Base-by-base conservation (phyloP, 2,888 invertebrate species). In the Thecophora atra region DNA sequence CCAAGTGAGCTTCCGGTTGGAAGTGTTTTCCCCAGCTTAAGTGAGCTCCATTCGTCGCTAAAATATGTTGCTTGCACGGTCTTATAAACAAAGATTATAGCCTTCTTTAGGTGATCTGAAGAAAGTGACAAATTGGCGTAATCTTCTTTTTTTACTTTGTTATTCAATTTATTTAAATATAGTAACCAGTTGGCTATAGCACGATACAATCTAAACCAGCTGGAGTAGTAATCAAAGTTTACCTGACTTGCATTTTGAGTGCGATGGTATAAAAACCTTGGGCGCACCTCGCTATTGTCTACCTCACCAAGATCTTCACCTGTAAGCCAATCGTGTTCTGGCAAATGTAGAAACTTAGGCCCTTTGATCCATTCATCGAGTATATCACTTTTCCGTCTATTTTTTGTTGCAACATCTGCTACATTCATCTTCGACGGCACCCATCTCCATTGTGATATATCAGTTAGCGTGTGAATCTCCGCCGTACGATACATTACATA, bases 281-380 rank as follows among this genome's bases (percentile, higher is more conserved):
- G n/a, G n/a, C n/a, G n/a, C n/a, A n/a, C n/a, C n/a, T n/a, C n/a
- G n/a, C n/a, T n/a, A n/a, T n/a, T n/a, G n/a, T n/a, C n/a, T n/a
- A n/a, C n/a, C n/a, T n/a, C n/a, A n/a, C n/a, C n/a, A n/a, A n/a
- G n/a, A n/a, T n/a, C n/a, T n/a, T n/a, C n/a, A n/a, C n/a, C n/a
- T n/a, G n/a, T n/a, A n/a, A n/a, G n/a, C n/a, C n/a, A n/a, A n/a
- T 54, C 54, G 54, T 7, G 8, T 54, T 54, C 54, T n/a, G 54
- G 19, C 54, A 54, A 54, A 54, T 54, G n/a, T 7, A 54, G 54
- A 54, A 54, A 17, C 17, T 54, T 54, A 54, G 54, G 19, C 11
- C n/a, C 54, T 6, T 54, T 54, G n/a, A 54, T 13, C 44, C 44
- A 44, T 13, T 44, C 44, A 11, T 44, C 44, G 44, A 44, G 13